Percentiles rank a stretch among this genome's conserved stretches.
phyloP scores from a whole-genome alignment of 1,140 invertebrate species.

The Listronotus bonariensis region DNA sequence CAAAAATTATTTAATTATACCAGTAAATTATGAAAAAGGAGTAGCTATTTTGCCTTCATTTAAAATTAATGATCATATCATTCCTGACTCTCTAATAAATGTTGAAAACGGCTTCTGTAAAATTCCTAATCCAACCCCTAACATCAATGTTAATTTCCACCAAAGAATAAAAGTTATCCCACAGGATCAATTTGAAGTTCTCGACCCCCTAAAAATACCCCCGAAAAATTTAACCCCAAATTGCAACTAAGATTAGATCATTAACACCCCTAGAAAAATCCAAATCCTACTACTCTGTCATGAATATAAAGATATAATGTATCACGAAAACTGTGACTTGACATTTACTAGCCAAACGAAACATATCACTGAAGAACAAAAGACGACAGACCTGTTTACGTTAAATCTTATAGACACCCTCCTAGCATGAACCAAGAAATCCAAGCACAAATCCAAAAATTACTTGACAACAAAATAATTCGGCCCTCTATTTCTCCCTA shows the following conservation, averaged over 20 bases:
- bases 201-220: background rate
- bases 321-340: too few species aligned
- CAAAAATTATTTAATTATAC: slow-evolving; percentile 6
- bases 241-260: background rate
- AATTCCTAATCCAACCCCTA: slow-evolving; percentile 11
- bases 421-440: background rate
- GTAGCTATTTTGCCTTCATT: slow-evolving; percentile 7
- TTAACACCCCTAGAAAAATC: background rate
- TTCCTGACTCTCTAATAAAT: slow-evolving; percentile 4
- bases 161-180: slow-evolving; percentile 5
- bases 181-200: background rate
- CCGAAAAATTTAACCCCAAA: background rate
- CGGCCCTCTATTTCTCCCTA: slow-evolving; percentile 47
- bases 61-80: slow-evolving; percentile 1
- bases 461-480: slow-evolving; percentile 46
- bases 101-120: background rate
- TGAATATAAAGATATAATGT: slow-evolving; percentile 11
- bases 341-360: slow-evolving; percentile 12
- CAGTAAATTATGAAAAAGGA: slow-evolving; percentile 3
- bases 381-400: background rate
- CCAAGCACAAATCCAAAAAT: slow-evolving; percentile 44
- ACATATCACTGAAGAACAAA: background rate
- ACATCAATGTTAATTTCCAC: slow-evolving; percentile 5
- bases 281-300: background rate
- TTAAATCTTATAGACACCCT: slow-evolving; percentile 42